Evolutionary conservation across 2,113 vertebrate genomes (phyloP).

Genomic region (Toxostoma redivivum): DNA sequence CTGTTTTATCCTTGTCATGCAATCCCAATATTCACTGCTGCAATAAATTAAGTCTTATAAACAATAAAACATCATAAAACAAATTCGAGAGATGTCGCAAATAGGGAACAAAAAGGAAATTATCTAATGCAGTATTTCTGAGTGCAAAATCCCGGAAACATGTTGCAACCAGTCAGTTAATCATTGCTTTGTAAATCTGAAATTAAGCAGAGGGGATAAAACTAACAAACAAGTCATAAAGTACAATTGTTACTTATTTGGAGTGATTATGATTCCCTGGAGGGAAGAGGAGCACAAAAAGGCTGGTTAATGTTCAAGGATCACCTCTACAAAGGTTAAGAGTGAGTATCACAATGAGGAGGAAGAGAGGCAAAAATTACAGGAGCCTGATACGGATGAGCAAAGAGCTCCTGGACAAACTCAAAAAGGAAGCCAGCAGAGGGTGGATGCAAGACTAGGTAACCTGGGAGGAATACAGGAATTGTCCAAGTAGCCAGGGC

Average conservation of each 20-base stretch:
- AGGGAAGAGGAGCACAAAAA: neutral
- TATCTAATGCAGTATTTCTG: neutral
- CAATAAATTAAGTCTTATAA: slow-evolving; percentile 47
- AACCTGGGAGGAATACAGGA: neutral
- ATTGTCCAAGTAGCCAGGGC: neutral
- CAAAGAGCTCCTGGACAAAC: neutral
- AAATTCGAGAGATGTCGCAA: slow-evolving; percentile 17
- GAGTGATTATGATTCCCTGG: neutral
- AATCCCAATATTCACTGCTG: neutral
- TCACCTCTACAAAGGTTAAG: neutral
- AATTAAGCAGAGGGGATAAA: slow-evolving; percentile 33
- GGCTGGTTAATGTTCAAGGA: neutral
- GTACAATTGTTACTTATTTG: neutral
- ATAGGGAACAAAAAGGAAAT: slow-evolving; percentile 1
- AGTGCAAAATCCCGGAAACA: neutral
- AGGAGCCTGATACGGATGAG: neutral
- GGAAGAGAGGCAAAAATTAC: neutral
- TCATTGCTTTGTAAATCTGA: slow-evolving; percentile 50
- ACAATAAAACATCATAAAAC: neutral
- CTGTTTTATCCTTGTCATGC: neutral
- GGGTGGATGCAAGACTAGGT: neutral
- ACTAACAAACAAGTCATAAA: slow-evolving; percentile 29
- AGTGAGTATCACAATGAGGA: neutral
- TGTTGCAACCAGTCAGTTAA: slow-evolving; percentile 27
- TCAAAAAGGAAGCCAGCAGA: neutral